Evolutionary conservation across 2,797 vertebrate species (phyloP), one percentile per base, ranked within the genome.

Genomic region (Girardinus metallicus): DNA sequence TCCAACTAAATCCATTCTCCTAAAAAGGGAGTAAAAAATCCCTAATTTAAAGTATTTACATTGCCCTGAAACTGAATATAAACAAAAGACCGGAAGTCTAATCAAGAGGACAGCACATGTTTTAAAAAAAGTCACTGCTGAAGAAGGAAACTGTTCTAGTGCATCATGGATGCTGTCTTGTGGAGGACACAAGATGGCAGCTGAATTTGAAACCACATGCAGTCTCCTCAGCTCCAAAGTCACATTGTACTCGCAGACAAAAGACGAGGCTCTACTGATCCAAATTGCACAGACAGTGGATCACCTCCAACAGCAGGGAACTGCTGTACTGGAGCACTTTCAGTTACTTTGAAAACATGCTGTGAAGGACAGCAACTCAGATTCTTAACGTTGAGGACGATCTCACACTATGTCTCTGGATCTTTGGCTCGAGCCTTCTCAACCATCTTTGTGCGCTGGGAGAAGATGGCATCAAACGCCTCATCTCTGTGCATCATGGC

Each of bases 401-500:
- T 4, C 26, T 68, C 16, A 7, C 11, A n/a, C 94, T 97, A 97
- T 80, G 96, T 95, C 85, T 98, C 97, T 0, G 91, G 85, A 73
- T 64, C 94, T 91, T 87, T 87, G 81, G 96, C 81, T 21, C 89
- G 82, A n/a, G 94, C 92, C 75, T 49, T 74, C 64, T 95, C 92
- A 0, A 94, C 88, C 55, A 96, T 96, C 92, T 97, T 98, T 83
- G 86, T 60, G 64, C 98, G 97, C 88, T 99, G 98, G 85, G 43
- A 94, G 90, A 95, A 94, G 89, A 99, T 99, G 77, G 97, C 95
- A 79, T 99, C 98, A 72, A 98, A 99, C 76, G 98, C 98, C 94
- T 99, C 98, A 34, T 99, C 98, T 85, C 98, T 93, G 92, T 99
- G 98, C 84, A 97, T 96, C 98, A 99, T 99, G 87, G 98, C 98